A percentile compares a stretch with the other conserved stretches of the same genome.
Conservation (phyloP, 2,797 vertebrate species). For the Tapirus indicus region DNA sequence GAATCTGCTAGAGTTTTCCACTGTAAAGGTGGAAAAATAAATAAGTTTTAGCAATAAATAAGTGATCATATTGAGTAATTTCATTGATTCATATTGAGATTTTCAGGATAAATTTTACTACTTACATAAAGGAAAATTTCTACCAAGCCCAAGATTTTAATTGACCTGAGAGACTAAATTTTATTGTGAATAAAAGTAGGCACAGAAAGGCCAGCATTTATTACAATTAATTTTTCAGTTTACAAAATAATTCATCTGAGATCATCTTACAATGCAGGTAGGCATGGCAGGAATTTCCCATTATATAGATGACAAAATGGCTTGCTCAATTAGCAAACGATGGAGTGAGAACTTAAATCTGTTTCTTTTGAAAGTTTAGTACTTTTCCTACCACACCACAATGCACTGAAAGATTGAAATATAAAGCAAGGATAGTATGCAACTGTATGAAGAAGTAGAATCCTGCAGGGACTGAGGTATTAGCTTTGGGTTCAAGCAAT, state of each 20-base stretch:
- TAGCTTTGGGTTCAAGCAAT: neutral
- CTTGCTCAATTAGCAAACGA: neutral
- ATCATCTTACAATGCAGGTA: neutral
- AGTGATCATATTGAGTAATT: neutral
- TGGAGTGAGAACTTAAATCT: neutral
- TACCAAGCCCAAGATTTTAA: constrained; percentile 6
- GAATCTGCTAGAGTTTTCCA: neutral
- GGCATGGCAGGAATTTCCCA: neutral
- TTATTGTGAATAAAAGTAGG: neutral
- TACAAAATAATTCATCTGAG: neutral
- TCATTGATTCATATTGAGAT: neutral
- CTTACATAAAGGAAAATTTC: neutral
- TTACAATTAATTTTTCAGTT: neutral
- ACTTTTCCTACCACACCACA: neutral
- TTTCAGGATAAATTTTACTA: neutral
- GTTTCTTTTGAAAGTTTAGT: neutral
- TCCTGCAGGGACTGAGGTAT: neutral
- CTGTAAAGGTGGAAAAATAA: neutral
- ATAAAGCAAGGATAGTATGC: neutral
- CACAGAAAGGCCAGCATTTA: neutral
- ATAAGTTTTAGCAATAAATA: neutral
- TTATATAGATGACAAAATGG: neutral
- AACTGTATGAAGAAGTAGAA: neutral
- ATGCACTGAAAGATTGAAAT: neutral
- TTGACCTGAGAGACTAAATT: neutral